Percentiles rank a stretch among this genome's conserved stretches.
Evolutionary conservation across 1,140 invertebrate species (phyloP).

Genomic region (Archegozetes longisetosus): DNA sequence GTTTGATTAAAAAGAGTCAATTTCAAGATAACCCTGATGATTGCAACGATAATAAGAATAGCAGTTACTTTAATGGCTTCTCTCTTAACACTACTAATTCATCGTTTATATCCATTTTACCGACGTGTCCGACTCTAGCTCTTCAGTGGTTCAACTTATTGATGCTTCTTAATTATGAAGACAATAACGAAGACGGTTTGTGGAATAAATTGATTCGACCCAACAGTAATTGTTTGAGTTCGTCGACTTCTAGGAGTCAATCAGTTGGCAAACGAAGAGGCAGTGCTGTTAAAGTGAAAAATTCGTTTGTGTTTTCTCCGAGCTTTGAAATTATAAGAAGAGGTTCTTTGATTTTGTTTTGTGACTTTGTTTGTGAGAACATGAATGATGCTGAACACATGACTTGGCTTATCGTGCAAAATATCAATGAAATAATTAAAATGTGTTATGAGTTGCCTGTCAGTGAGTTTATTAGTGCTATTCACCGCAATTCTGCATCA

Average conservation of each 20-base stretch:
- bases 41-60: not conserved
- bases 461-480: constrained; percentile 42
- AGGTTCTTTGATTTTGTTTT: constrained; percentile 21
- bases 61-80: not conserved
- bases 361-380: constrained; percentile 39
- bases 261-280: not conserved
- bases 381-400: constrained; percentile 51
- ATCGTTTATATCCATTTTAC: constrained; percentile 36
- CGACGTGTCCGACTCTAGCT: constrained; percentile 39
- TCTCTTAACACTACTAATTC: constrained; percentile 31
- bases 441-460: constrained; percentile 43
- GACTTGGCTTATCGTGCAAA: constrained; percentile 55
- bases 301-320: not conserved
- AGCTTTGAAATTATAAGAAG: constrained; percentile 40
- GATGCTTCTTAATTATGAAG: constrained; percentile 44
- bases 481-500: constrained; percentile 46
- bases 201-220: not conserved
- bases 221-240: not conserved
- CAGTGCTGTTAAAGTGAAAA: not conserved
- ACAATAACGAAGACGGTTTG: not conserved
- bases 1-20: constrained; percentile 27
- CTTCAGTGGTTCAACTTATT: constrained; percentile 54
- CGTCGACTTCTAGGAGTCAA: not conserved
- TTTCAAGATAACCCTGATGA: not conserved
- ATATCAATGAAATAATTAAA: constrained; percentile 47